Percentiles rank a stretch among this genome's conserved stretches.
Conservation (phyloP, 2,888 invertebrate species). For the Nebria salina region DNA sequence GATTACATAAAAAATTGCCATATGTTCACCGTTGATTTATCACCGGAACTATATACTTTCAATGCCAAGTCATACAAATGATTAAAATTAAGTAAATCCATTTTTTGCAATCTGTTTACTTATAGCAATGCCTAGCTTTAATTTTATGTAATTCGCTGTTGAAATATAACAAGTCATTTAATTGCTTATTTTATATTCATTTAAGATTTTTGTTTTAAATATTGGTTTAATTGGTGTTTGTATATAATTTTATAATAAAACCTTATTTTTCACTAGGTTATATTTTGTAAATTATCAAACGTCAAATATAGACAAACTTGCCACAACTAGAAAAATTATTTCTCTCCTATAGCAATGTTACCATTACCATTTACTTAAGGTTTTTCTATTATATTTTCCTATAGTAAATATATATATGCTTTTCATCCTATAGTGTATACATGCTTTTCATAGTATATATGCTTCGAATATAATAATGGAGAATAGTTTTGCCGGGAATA, state of each 20-base stretch:
- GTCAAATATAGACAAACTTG: no score
- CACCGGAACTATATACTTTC: neutral
- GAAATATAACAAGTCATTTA: neutral
- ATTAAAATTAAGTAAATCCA: neutral
- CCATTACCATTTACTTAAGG: no score
- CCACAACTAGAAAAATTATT: no score
- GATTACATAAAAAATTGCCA: neutral
- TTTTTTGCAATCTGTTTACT: neutral
- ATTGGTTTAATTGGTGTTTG: neutral
- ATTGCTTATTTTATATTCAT: neutral
- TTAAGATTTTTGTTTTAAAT: neutral
- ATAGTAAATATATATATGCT: no score
- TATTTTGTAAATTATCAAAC: neutral
- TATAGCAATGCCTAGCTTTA: neutral
- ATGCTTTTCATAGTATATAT: no score
- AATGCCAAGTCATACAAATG: neutral
- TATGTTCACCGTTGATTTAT: neutral
- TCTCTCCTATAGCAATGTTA: no score
- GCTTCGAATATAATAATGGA: no score
- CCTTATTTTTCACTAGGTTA: neutral
- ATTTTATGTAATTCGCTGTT: neutral
- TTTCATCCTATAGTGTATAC: no score
- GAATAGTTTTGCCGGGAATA: no score
- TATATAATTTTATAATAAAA: neutral
- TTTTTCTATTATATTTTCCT: no score